These are phyloP conservation scores for Colistium nudipinnis DNA, from an alignment of 2,113 vertebrate species.

Conservation along the genomic window DNA sequence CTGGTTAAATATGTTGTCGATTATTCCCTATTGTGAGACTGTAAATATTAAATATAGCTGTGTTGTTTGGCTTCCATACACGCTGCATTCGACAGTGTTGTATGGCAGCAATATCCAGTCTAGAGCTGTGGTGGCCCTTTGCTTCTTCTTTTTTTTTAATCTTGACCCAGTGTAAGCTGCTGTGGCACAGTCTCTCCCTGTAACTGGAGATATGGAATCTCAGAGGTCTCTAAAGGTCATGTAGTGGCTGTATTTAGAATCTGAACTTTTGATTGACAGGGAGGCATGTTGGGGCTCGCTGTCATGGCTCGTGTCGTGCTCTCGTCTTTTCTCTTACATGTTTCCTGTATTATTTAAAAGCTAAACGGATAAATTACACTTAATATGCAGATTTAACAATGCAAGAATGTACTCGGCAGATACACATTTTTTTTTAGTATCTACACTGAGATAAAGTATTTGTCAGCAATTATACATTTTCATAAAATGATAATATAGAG, in stretches of 20 bases:
- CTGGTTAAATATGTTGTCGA: not conserved
- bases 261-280: slow-evolving; percentile 69
- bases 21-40: not conserved
- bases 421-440: not conserved
- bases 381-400: no score
- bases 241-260: slow-evolving; percentile 76
- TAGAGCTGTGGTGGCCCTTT: slow-evolving; percentile 30
- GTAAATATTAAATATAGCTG: not conserved
- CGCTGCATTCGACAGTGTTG: slow-evolving; percentile 1
- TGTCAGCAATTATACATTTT: not conserved
- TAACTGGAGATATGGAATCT: slow-evolving; percentile 73
- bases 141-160: not conserved
- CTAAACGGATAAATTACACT: not conserved
- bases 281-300: slow-evolving; percentile 50
- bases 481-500: no score
- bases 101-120: slow-evolving; percentile 7
- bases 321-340: not conserved
- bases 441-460: not conserved
- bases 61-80: not conserved
- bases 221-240: slow-evolving; percentile 62
- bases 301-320: slow-evolving; percentile 5
- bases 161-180: slow-evolving; percentile 21
- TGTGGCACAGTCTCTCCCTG: slow-evolving; percentile 57
- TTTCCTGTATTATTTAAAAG: slow-evolving; percentile 1
- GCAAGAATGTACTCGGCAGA: no score